Base-by-base conservation (phyloP, 2,797 vertebrate genomes). In the Numenius phaeopus region DNA sequence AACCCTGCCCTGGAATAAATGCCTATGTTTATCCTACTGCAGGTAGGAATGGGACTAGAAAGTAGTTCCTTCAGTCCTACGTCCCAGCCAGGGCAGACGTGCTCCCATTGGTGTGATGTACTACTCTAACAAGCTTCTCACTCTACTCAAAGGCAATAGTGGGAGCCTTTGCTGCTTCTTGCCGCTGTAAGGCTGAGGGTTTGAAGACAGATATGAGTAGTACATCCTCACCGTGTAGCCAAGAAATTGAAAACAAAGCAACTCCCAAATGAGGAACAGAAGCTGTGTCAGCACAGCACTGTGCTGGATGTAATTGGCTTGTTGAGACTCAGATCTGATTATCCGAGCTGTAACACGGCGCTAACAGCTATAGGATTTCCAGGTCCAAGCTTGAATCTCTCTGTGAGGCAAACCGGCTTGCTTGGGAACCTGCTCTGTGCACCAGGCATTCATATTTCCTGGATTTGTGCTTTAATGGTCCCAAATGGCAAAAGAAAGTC, bases 261-360 rank as follows among this genome's bases (percentile, higher is more conserved):
- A 52, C 65, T 92, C 92, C 88, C 92, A 93, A 86, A 96, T 92
- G 67, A 88, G 90, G 65, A 89, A 27, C 92, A 91, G 87, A 40
- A 92, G 94, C 90, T 49, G 64, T 70, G 90, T 90, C 86, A 70
- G 80, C 55, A 7, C 87, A 66, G 77, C 30, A 0, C 79, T 22
- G 64, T 50, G 72, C 88, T 83, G 70, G 55, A 34, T 66, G 75
- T 55, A 62, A 39, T 30, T 20, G 89, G 55, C 39, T 65, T 83
- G 79, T 22, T n/a, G 87, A 50, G 79, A 11, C 57, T 83, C 87
- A n/a, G 57, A 71, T 58, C 50, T 30, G 47, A 66, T 90, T 87
- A 47, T 54, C 20, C 0, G 3, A 66, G 85, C 54, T 67, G 49
- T 42, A 57, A 67, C 66, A 32, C 2, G n/a, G 84, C 0, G 14